These are phyloP conservation scores for Mastacembelus armatus DNA, from an alignment of 2,797 vertebrate genomes.

Conservation along the genomic window DNA sequence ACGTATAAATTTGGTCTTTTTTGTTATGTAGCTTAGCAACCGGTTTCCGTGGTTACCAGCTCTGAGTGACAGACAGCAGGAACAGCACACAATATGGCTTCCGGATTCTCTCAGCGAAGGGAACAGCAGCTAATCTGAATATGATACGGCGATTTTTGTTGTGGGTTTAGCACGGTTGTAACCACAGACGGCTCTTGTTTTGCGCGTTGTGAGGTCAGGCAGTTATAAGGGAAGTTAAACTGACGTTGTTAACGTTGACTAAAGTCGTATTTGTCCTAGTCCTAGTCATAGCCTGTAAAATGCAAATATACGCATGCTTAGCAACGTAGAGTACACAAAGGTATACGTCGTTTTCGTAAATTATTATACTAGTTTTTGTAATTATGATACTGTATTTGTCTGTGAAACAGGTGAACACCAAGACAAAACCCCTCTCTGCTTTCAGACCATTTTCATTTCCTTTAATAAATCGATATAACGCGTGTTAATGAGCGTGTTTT, in stretches of 20 bases:
- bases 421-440: not conserved
- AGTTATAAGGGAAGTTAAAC: not conserved
- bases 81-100: conserved; percentile 71
- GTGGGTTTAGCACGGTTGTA: not conserved
- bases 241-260: not conserved
- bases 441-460: not conserved
- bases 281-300: not conserved
- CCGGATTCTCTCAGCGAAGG: conserved; percentile 65
- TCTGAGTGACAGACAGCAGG: conserved; percentile 67
- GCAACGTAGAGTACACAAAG: too few relatives aligned
- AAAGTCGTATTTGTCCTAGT: not conserved
- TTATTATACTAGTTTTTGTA: not conserved
- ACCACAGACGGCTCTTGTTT: not conserved
- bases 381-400: not conserved
- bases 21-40: conserved; percentile 95
- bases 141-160: not conserved
- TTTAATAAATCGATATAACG: too few relatives aligned
- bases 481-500: not conserved
- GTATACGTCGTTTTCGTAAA: not conserved
- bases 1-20: conserved; percentile 87
- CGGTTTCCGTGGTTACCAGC: conserved; percentile 80
- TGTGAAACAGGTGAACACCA: not conserved
- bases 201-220: not conserved
- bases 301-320: not conserved
- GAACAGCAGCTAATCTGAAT: not conserved